Evolutionary conservation across 2,113 vertebrate genomes (phyloP).

Genomic region (Ptilorrhoa leucosticta): DNA sequence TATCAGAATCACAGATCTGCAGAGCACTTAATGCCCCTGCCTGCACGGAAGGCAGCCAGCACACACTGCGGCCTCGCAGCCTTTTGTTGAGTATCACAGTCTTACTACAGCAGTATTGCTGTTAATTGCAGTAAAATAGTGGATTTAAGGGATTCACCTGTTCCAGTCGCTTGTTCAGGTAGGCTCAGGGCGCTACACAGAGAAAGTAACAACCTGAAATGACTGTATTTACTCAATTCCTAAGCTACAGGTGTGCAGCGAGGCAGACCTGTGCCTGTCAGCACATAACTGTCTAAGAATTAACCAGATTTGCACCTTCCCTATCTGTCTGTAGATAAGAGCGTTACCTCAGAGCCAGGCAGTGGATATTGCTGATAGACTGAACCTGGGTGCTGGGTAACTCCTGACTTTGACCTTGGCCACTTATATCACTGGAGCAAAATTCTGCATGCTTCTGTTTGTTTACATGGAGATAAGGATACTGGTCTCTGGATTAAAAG

Average conservation of each 20-base stretch:
- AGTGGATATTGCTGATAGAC: background rate
- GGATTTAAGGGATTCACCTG: background rate
- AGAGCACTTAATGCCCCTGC: background rate
- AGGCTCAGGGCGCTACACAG: background rate
- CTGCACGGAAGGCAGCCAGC: background rate
- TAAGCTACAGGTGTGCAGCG: background rate
- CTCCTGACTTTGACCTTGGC: background rate
- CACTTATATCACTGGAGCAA: background rate
- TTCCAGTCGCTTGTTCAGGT: background rate
- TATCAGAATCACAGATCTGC: slow-evolving; percentile 55
- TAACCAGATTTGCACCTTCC: background rate
- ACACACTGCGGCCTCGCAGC: background rate
- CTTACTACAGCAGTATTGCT: background rate
- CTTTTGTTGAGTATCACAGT: background rate
- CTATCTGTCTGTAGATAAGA: background rate
- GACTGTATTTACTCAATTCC: background rate
- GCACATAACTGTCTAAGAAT: background rate
- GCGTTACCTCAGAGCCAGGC: background rate
- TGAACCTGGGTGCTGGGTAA: background rate
- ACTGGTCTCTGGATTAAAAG: background rate
- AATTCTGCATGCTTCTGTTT: background rate
- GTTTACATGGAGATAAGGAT: background rate
- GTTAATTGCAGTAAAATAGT: background rate
- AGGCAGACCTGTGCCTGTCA: background rate
- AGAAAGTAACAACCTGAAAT: background rate